Percentiles rank a stretch among this genome's conserved stretches.
These are phyloP conservation scores for Sialis lutaria DNA, from an alignment of 2,888 invertebrate genomes.

Conservation along the genomic window DNA sequence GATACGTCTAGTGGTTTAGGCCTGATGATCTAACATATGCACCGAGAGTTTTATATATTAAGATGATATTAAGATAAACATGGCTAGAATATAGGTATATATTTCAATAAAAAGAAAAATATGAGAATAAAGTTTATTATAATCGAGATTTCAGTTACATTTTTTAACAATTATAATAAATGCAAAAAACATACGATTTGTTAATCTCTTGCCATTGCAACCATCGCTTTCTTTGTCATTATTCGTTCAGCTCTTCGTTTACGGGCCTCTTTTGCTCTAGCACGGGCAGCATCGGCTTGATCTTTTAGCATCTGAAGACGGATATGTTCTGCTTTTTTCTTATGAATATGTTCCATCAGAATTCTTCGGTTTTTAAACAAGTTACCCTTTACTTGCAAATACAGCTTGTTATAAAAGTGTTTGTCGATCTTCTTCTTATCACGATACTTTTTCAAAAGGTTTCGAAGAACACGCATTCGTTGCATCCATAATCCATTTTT, in stretches of 20 bases:
- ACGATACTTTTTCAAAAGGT: slow-evolving; percentile 80
- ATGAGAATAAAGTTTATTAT: too few relatives aligned
- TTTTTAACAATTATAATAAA: too few relatives aligned
- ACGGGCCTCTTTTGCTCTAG: slow-evolving; percentile 84
- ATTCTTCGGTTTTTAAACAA: slow-evolving; percentile 95
- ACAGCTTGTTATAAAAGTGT: slow-evolving; percentile 88
- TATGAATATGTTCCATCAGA: slow-evolving; percentile 97
- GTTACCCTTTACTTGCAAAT: slow-evolving; percentile 96
- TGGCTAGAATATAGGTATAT: too few relatives aligned
- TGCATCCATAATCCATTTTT: slow-evolving; percentile 63
- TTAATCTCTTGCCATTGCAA: too few relatives aligned
- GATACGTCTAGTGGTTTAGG: too few relatives aligned
- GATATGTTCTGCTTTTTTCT: slow-evolving; percentile 95
- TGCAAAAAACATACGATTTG: too few relatives aligned
- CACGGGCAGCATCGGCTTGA: slow-evolving; percentile 91
- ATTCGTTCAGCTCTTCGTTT: slow-evolving; percentile 86
- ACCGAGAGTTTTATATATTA: too few relatives aligned
- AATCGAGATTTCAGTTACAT: too few relatives aligned
- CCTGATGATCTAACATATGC: too few relatives aligned
- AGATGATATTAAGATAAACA: too few relatives aligned
- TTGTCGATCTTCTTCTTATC: slow-evolving; percentile 95
- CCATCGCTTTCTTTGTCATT: slow-evolving; percentile 41
- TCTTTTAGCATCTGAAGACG: slow-evolving; percentile 85
- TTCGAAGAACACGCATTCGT: slow-evolving; percentile 83
- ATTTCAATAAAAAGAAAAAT: too few relatives aligned